Base-by-base conservation (phyloP, 2,797 vertebrate genomes). In the Pipistrellus pygmaeus region DNA sequence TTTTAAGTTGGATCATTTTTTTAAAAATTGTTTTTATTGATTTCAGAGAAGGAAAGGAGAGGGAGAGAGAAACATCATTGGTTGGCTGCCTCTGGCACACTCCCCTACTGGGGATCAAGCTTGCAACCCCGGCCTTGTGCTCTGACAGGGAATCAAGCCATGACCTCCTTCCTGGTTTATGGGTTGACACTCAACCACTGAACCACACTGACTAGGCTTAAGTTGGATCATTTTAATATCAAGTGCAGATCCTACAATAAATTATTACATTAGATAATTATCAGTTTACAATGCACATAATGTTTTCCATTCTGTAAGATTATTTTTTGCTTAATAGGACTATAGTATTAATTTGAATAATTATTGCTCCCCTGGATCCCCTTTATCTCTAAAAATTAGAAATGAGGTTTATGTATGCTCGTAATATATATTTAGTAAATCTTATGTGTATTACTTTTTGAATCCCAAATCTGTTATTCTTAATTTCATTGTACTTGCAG, bases 181-280 rank as follows among this genome's bases (percentile, higher is more conserved):
- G 38, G 6, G 38, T 41, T 6, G 38, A 41, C 38, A 41, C 38
- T 41, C 38, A 41, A 41, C 38, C 38, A 41, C 38, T 41, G 38
- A 41, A 41, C 38, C 38, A 41, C 38, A 41, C 6, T 7, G 38
- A 41, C 6, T 41, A 7, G 38, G 38, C 57, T 84, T 66, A 73
- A 64, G n/a, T 87, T 66, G 48, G 68, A 18, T 82, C 44, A n/a
- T 83, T 87, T 91, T 32, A 77, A 62, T 78, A 44, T 75, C 46
- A 64, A 27, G n/a, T 88, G 57, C 23, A 44, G 78, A 66, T 32
- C 35, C 62, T 25, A 46, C 9, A 62, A 14, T 69, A 82, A 78
- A n/a, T 69, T 71, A 55, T 95, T 80, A 83, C 12, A 64, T 90
- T 44, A 69, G 78, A 81, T n/a, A 71, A 30, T 78, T 81, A 55